These are phyloP conservation scores for Ochotona curzoniae DNA, from an alignment of 2,113 vertebrate genomes.

Conservation along the genomic window DNA sequence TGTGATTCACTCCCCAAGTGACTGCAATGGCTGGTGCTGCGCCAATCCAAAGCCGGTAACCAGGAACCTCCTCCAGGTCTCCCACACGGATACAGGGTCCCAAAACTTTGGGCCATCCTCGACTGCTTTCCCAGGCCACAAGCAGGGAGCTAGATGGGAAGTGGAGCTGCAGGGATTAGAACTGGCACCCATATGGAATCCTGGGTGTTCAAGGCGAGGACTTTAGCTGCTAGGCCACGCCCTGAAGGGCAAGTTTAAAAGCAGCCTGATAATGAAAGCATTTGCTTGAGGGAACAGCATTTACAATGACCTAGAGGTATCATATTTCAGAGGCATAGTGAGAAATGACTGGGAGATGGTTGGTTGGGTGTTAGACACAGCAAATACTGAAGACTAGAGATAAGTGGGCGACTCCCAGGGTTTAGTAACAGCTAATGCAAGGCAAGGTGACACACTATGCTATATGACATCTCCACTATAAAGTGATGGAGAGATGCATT, in stretches of 20 bases:
- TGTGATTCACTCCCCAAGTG: too few relatives aligned
- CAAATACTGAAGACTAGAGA: not conserved
- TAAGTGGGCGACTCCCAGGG: not conserved
- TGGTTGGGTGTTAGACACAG: not conserved
- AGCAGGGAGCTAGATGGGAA: too few relatives aligned
- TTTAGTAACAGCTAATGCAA: constrained; percentile 20
- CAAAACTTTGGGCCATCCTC: too few relatives aligned
- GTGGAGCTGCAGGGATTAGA: too few relatives aligned
- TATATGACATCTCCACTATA: not conserved
- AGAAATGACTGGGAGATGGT: constrained; percentile 9
- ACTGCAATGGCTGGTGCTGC: too few relatives aligned
- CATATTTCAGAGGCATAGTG: not conserved
- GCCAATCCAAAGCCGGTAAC: too few relatives aligned
- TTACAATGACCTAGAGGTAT: constrained; percentile 2
- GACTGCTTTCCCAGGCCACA: too few relatives aligned
- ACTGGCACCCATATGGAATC: too few relatives aligned
- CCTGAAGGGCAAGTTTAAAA: constrained; percentile 21
- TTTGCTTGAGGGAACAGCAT: not conserved
- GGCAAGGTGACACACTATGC: not conserved
- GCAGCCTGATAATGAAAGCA: constrained; percentile 25
- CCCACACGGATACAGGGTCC: too few relatives aligned
- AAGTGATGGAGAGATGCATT: constrained; percentile 10
- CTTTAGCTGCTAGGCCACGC: too few relatives aligned
- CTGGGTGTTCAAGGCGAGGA: too few relatives aligned
- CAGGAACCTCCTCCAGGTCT: too few relatives aligned